Evolutionary conservation across 2,797 vertebrate genomes (phyloP).

Genomic region (Astyanax mexicanus): DNA sequence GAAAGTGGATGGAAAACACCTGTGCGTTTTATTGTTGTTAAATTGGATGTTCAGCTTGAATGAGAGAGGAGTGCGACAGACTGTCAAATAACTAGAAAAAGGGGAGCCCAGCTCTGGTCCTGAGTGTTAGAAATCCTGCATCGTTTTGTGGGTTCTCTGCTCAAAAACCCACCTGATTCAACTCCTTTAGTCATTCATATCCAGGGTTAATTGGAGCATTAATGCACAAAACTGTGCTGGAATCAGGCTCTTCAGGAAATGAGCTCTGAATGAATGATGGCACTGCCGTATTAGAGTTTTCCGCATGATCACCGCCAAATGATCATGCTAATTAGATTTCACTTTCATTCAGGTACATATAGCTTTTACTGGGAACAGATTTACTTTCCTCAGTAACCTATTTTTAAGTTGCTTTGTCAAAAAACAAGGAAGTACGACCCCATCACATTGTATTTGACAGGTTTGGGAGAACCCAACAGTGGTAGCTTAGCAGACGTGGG

Average conservation of each 20-base stretch:
- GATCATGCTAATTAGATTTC: no score
- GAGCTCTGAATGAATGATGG: no score
- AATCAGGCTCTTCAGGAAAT: not conserved
- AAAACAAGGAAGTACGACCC: no score
- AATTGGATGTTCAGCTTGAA: not conserved
- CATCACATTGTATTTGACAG: no score
- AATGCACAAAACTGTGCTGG: not conserved
- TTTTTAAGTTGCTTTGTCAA: no score
- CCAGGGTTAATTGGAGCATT: not conserved
- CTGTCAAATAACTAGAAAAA: no score
- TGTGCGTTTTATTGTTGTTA: not conserved
- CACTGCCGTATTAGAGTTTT: not conserved
- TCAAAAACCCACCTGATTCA: not conserved
- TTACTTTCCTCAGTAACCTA: no score
- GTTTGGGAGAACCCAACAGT: no score
- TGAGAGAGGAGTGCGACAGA: not conserved
- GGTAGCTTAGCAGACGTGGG: no score
- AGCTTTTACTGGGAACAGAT: no score
- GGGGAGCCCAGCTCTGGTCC: not conserved
- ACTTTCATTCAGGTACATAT: no score
- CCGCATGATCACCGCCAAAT: not conserved
- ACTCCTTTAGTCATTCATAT: not conserved
- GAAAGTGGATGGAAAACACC: not conserved
- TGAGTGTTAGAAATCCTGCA: not conserved
- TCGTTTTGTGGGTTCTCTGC: no score